phyloP scores from a whole-genome alignment of 1,140 invertebrate species.

The Ceratitis capitata region DNA sequence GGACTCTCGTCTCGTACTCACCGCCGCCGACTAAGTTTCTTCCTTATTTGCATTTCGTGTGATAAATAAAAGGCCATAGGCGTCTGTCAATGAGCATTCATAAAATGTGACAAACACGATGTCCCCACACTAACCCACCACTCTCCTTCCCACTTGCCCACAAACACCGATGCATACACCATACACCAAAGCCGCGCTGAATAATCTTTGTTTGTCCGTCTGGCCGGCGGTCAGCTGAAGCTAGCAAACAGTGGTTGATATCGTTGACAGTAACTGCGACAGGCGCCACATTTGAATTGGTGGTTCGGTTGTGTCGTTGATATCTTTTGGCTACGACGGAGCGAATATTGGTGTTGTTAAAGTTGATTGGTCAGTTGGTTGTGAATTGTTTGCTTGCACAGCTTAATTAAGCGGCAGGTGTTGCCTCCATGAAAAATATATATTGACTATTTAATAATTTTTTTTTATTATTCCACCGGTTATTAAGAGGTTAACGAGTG shows the following conservation, averaged over 20 bases:
- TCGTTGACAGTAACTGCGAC: neutral
- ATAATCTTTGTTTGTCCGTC: neutral
- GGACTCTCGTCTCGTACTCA: neutral
- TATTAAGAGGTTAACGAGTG: too few species aligned
- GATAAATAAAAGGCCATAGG: neutral
- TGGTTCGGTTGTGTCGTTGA: neutral
- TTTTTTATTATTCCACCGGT: too few species aligned
- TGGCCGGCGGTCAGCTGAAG: too few species aligned
- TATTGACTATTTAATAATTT: too few species aligned
- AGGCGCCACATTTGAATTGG: neutral
- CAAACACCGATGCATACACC: neutral
- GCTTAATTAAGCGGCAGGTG: neutral
- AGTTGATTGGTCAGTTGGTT: neutral
- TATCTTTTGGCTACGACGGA: neutral
- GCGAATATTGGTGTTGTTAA: too few species aligned
- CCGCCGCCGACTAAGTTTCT: too few species aligned
- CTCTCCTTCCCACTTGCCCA: neutral
- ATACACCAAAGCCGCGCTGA: neutral
- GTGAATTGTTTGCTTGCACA: neutral
- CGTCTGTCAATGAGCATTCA: too few species aligned
- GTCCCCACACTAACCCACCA: neutral
- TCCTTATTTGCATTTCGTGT: neutral
- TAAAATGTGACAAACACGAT: neutral
- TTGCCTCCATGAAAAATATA: too few species aligned
- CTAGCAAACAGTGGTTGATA: neutral